Evolutionary conservation across 2,888 invertebrate species (phyloP).

Genomic region (Aphodius sticticus): DNA sequence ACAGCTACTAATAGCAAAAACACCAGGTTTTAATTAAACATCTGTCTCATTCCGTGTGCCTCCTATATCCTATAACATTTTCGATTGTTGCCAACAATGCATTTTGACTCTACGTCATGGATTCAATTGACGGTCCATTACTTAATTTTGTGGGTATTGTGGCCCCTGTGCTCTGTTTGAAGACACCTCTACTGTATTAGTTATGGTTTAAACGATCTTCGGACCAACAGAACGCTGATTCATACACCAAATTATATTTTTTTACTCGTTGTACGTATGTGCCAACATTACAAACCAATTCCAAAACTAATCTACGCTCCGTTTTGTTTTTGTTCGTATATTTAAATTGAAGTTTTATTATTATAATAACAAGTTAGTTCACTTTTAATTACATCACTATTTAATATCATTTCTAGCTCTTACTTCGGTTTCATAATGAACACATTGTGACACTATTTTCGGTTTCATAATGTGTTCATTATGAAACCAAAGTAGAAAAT

Average conservation of each 20-base stretch:
- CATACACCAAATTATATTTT: neutral
- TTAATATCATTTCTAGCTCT: too few relatives aligned
- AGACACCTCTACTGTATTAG: neutral
- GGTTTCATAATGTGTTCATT: too few relatives aligned
- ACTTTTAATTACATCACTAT: too few relatives aligned
- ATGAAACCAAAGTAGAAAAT: too few relatives aligned
- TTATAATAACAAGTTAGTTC: too few relatives aligned
- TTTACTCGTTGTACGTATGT: neutral
- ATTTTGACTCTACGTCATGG: neutral
- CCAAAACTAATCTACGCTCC: neutral
- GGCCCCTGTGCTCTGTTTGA: neutral
- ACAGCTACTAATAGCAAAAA: too few relatives aligned
- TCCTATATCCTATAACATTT: neutral
- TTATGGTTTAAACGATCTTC: neutral
- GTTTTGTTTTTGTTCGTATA: neutral
- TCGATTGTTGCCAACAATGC: neutral
- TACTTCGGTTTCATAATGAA: too few relatives aligned
- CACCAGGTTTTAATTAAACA: neutral
- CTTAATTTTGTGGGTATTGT: neutral
- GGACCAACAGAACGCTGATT: neutral
- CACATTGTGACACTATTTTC: too few relatives aligned
- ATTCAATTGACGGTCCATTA: neutral
- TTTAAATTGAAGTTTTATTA: too few relatives aligned
- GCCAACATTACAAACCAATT: neutral
- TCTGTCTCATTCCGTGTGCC: neutral